Evolutionary conservation across 2,888 invertebrate species (phyloP), one percentile per base, ranked within the genome.

Genomic region (Brachycybe producta): DNA sequence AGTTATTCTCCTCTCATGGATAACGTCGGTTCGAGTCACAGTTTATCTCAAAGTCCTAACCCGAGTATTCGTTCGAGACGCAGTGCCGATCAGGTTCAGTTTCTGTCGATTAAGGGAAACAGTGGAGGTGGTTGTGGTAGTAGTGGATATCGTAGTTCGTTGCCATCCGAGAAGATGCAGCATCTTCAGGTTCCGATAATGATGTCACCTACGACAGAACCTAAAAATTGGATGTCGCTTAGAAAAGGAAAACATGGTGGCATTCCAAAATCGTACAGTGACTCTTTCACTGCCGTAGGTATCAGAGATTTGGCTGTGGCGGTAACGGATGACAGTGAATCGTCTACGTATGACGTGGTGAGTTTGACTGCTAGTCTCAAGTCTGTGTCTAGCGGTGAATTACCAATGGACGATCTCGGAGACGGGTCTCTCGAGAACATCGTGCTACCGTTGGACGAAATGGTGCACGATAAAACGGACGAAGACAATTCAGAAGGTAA

Each of bases 321-420:
- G 8, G 19, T 32, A n/a, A 27, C 24, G 35, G 57, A 54, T 30
- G 54, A 54, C 44, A 58, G 45, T 49, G 60, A 53, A 51, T 60
- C 58, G 38, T 61, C 53, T 38, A 53, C 54, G 13, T 26, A 30
- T 26, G 54, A 53, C 26, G 17, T 32, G 21, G 17, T 35, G 3
- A 59, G 58, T 39, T 54, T 57, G 48, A 56, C 56, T 13, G 52
- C 57, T 15, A 58, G 57, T 38, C 48, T 58, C 26, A 52, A 55
- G 28, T 60, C 60, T 1, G 46, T 58, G 17, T 58, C 58, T 24
- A 44, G 50, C 11, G 56, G 55, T 27, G 59, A 59, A 46, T 54
- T 52, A 11, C 42, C 48, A 2, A 34, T 39, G 4, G 47, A 52
- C 11, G 41, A 49, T n/a, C n/a, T n/a, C n/a, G n/a, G n/a, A n/a